These are phyloP conservation scores for Acrocephalus kingi DNA, from an alignment of 2,113 vertebrate species.

Conservation along the genomic window DNA sequence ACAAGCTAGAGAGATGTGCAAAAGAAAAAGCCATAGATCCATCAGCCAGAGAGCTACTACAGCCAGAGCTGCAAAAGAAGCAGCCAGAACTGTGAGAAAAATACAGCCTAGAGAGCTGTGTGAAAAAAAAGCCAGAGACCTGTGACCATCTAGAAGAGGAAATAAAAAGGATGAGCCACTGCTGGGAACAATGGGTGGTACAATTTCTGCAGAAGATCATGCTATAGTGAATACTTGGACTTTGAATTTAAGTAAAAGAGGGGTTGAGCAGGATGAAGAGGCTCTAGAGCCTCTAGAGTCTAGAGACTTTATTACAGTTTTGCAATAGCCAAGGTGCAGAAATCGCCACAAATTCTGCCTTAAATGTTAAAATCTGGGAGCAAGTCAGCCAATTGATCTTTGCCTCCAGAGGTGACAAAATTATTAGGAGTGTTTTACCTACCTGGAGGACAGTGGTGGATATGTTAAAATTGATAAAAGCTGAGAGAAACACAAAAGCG, in stretches of 20 bases:
- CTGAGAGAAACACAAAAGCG: too few species aligned
- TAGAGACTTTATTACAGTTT: not conserved
- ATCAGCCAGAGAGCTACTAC: too few species aligned
- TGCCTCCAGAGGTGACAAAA: not conserved
- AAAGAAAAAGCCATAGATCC: too few species aligned
- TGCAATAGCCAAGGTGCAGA: not conserved
- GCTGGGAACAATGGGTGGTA: not conserved
- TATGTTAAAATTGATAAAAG: not conserved
- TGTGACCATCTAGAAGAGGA: not conserved
- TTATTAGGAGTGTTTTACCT: not conserved
- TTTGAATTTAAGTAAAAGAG: not conserved
- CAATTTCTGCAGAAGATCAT: not conserved
- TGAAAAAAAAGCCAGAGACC: too few species aligned
- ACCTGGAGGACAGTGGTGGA: not conserved
- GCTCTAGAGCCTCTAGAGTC: not conserved
- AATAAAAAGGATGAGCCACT: not conserved
- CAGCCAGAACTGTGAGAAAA: too few species aligned
- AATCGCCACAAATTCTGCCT: not conserved
- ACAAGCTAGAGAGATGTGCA: not conserved
- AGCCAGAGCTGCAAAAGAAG: too few species aligned
- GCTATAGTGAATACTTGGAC: not conserved
- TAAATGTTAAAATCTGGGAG: not conserved
- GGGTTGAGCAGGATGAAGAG: not conserved
- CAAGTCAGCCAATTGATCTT: too few species aligned
- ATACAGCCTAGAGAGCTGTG: not conserved